Percentiles rank a stretch among this genome's conserved stretches.
Evolutionary conservation across 2,113 vertebrate genomes (phyloP).

Genomic region (Tricholaema leucomelas): DNA sequence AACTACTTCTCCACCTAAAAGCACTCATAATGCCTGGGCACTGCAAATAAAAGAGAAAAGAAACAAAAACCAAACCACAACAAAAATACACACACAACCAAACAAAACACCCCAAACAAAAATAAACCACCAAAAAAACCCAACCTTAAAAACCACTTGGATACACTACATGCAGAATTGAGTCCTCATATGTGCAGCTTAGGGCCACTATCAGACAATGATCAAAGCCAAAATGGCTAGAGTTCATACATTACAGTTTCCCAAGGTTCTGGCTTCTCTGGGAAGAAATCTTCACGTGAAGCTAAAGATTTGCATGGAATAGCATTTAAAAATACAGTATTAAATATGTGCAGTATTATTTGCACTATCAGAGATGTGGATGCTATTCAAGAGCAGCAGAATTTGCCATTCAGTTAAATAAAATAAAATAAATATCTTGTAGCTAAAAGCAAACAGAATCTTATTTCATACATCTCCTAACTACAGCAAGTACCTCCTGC

Average conservation of each 20-base stretch:
- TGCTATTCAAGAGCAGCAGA: not conserved
- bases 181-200: not conserved
- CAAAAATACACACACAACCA: too few relatives aligned
- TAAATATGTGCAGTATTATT: not conserved
- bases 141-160: not conserved
- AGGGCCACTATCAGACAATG: not conserved
- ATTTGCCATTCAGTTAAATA: not conserved
- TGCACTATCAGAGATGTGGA: not conserved
- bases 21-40: rapidly evolving
- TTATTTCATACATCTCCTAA: not conserved
- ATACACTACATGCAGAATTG: not conserved
- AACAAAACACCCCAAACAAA: too few relatives aligned
- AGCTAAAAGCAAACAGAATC: not conserved
- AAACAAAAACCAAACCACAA: not conserved
- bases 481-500: not conserved
- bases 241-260: not conserved
- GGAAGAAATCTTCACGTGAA: not conserved
- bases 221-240: not conserved
- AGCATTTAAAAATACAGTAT: not conserved
- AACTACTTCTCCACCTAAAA: not conserved
- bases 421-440: not conserved
- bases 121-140: not conserved
- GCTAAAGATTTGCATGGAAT: not conserved
- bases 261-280: not conserved
- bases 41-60: not conserved